Evolutionary conservation across 2,797 vertebrate genomes (phyloP).

Genomic region (Galago senegalensis): DNA sequence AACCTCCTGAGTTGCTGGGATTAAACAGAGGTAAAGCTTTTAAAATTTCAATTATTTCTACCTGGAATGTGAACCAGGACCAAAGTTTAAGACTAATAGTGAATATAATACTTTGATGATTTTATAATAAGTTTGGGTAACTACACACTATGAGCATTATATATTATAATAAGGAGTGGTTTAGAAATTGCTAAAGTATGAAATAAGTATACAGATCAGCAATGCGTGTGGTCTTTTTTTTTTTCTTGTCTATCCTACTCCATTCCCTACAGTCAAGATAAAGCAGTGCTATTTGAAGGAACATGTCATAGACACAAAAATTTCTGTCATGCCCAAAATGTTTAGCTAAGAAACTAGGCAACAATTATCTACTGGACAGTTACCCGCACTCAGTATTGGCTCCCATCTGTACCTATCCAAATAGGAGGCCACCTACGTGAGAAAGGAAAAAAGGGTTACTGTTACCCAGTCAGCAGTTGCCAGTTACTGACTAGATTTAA

Average conservation of each 20-base stretch:
- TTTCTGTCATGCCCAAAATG: slow-evolving; percentile 21
- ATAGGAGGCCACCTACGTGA: slow-evolving; percentile 49
- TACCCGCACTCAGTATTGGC: slow-evolving; percentile 36
- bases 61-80: slow-evolving; percentile 17
- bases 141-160: background rate
- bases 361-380: slow-evolving; percentile 31
- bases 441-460: slow-evolving; percentile 30
- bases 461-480: slow-evolving; percentile 51
- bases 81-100: slow-evolving; percentile 37
- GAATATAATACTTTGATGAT: slow-evolving; percentile 20
- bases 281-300: slow-evolving; percentile 55
- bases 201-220: slow-evolving; percentile 42
- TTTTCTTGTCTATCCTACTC: slow-evolving; percentile 2
- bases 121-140: slow-evolving; percentile 44
- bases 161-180: slow-evolving; percentile 31
- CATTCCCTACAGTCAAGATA: background rate
- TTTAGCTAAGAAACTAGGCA: slow-evolving; percentile 67
- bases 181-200: slow-evolving; percentile 64
- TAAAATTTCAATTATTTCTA: slow-evolving; percentile 56
- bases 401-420: slow-evolving; percentile 40
- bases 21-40: background rate
- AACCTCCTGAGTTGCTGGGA: background rate
- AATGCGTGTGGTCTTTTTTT: slow-evolving; percentile 27
- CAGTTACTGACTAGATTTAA: slow-evolving; percentile 59
- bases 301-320: slow-evolving; percentile 43